phyloP scores from a whole-genome alignment of 2,888 invertebrate species.

The Gibbula magus region DNA sequence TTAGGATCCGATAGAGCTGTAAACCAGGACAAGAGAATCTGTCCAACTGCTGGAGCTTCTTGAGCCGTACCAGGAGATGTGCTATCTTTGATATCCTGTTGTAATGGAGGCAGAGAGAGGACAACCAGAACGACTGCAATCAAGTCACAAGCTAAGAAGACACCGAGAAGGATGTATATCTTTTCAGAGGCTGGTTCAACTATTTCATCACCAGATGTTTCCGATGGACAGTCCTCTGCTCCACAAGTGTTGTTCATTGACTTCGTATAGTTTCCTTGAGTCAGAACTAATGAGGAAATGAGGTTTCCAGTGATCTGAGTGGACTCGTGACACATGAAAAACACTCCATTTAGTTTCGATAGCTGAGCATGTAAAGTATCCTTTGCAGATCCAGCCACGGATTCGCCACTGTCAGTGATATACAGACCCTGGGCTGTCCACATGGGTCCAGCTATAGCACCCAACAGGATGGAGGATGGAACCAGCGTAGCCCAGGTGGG shows the following conservation, averaged over 20 bases:
- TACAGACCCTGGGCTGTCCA: constrained; percentile 68
- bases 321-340: constrained; percentile 59
- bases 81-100: constrained; percentile 20
- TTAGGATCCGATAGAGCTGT: constrained; percentile 45
- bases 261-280: constrained; percentile 37
- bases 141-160: constrained; percentile 55
- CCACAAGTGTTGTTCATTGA: constrained; percentile 48
- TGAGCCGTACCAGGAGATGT: neutral
- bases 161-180: constrained; percentile 55
- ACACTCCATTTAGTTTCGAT: constrained; percentile 64
- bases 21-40: constrained; percentile 45
- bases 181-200: constrained; percentile 44
- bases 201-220: constrained; percentile 30
- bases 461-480: constrained; percentile 63
- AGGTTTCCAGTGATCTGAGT: constrained; percentile 65
- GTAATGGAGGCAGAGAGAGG: constrained; percentile 49
- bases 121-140: constrained; percentile 52
- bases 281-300: constrained; percentile 62
- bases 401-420: constrained; percentile 57
- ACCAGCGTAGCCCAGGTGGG: constrained; percentile 57
- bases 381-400: constrained; percentile 45
- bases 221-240: constrained; percentile 54
- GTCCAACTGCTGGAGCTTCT: constrained; percentile 28
- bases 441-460: constrained; percentile 61
- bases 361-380: constrained; percentile 49